Conservation (phyloP, 2,888 invertebrate genomes). For the Lithophane socia region DNA sequence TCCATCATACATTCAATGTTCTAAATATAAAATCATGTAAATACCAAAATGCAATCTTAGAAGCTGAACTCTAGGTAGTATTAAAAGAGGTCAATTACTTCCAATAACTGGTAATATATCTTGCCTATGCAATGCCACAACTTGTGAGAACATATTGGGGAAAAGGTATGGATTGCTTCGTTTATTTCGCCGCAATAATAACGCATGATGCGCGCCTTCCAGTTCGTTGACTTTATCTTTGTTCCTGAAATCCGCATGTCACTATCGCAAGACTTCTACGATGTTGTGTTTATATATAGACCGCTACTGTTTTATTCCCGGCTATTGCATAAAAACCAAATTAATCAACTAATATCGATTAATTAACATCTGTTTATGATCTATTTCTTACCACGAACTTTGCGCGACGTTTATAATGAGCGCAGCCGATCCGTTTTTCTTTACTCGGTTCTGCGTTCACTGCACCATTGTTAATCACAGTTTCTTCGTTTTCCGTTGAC, state of each 20-base stretch:
- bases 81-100: slow-evolving; percentile 5
- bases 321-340: slow-evolving; percentile 17
- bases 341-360: slow-evolving; percentile 31
- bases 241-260: slow-evolving; percentile 72
- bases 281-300: slow-evolving; percentile 81
- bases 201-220: slow-evolving; percentile 54
- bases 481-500: slow-evolving; percentile 78
- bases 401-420: slow-evolving; percentile 95
- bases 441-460: slow-evolving; percentile 71
- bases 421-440: slow-evolving; percentile 92
- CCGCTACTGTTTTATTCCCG: slow-evolving; percentile 70
- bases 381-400: slow-evolving; percentile 94
- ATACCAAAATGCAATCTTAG: not conserved
- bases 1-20: slow-evolving; percentile 24
- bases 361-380: slow-evolving; percentile 24
- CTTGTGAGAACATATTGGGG: not conserved
- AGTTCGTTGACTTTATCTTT: slow-evolving; percentile 83
- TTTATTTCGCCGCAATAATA: slow-evolving; percentile 53
- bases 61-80: slow-evolving; percentile 16
- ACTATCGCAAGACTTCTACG: slow-evolving; percentile 73
- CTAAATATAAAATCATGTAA: slow-evolving; percentile 41
- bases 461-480: slow-evolving; percentile 71
- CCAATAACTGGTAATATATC: slow-evolving; percentile 8
- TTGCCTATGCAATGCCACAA: not conserved
- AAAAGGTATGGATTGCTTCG: slow-evolving; percentile 15